These are phyloP conservation scores for Atrichornis clamosus DNA, from an alignment of 2,113 vertebrate genomes.

Conservation along the genomic window DNA sequence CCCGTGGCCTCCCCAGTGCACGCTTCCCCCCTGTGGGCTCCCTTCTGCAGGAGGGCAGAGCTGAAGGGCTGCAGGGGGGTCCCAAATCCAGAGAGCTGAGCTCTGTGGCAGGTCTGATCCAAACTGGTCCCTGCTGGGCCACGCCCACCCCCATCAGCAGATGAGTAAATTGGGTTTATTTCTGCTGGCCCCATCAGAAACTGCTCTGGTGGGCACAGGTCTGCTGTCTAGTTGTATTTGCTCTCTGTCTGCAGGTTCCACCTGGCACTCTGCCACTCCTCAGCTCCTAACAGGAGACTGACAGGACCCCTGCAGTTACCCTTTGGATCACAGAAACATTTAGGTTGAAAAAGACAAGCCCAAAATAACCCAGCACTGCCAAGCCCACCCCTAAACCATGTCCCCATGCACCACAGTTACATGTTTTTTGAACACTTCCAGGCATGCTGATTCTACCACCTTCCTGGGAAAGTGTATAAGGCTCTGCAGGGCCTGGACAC, in stretches of 20 bases:
- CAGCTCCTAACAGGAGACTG: neutral
- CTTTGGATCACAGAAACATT: neutral
- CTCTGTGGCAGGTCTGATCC: neutral
- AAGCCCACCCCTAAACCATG: neutral
- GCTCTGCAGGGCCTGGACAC: neutral
- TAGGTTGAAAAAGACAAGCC: neutral
- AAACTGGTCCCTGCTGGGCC: rapidly evolving
- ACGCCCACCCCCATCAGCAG: neutral
- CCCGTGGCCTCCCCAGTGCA: rapidly evolving
- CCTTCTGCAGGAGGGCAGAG: neutral
- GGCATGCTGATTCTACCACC: neutral
- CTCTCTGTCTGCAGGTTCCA: neutral
- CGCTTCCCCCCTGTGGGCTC: rapidly evolving
- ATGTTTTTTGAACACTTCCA: neutral
- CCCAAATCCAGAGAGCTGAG: neutral
- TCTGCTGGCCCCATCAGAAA: neutral
- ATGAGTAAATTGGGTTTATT: neutral
- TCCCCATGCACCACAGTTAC: neutral
- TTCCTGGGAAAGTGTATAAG: neutral
- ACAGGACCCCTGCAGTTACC: neutral
- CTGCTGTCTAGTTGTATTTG: neutral
- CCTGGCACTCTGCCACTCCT: neutral
- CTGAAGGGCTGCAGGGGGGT: neutral
- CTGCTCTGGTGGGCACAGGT: neutral
- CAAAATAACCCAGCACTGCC: neutral